phyloP scores from a whole-genome alignment of 1,140 invertebrate genomes.

The Musca vetustissima region DNA sequence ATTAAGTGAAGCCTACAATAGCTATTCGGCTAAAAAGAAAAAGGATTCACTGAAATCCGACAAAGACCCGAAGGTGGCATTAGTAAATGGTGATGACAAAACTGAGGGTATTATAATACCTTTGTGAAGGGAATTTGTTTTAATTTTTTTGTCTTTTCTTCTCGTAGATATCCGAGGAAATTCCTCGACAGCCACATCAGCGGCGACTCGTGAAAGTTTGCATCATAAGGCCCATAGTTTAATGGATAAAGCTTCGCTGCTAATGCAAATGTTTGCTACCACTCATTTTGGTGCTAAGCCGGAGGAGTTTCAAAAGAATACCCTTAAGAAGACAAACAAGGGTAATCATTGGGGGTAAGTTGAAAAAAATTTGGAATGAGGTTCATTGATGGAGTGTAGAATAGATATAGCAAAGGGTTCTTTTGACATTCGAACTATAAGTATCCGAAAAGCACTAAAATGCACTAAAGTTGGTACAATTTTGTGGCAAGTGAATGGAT shows the following conservation, averaged over 20 bases:
- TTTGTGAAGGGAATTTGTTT: too few relatives aligned
- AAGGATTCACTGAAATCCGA: slow-evolving; percentile 9
- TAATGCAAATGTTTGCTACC: slow-evolving; percentile 90
- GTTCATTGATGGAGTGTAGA: too few relatives aligned
- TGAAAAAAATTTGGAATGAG: too few relatives aligned
- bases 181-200: not conserved
- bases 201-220: slow-evolving; percentile 36
- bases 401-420: too few relatives aligned
- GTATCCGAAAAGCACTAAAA: too few relatives aligned
- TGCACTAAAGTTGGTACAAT: too few relatives aligned
- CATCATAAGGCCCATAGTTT: slow-evolving; percentile 58
- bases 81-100: not conserved
- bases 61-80: too few relatives aligned
- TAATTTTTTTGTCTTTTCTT: too few relatives aligned
- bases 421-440: too few relatives aligned
- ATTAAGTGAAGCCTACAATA: slow-evolving; percentile 45
- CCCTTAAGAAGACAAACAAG: slow-evolving; percentile 81
- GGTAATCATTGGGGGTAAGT: slow-evolving; percentile 88
- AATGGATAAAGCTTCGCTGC: slow-evolving; percentile 80
- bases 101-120: too few relatives aligned
- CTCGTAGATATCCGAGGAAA: too few relatives aligned
- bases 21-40: slow-evolving; percentile 51
- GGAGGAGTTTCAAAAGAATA: slow-evolving; percentile 74
- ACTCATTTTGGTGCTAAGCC: slow-evolving; percentile 75
- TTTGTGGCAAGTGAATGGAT: too few relatives aligned